Evolutionary conservation across 2,888 invertebrate species (phyloP).

Genomic region (Conops quadrifasciatus): DNA sequence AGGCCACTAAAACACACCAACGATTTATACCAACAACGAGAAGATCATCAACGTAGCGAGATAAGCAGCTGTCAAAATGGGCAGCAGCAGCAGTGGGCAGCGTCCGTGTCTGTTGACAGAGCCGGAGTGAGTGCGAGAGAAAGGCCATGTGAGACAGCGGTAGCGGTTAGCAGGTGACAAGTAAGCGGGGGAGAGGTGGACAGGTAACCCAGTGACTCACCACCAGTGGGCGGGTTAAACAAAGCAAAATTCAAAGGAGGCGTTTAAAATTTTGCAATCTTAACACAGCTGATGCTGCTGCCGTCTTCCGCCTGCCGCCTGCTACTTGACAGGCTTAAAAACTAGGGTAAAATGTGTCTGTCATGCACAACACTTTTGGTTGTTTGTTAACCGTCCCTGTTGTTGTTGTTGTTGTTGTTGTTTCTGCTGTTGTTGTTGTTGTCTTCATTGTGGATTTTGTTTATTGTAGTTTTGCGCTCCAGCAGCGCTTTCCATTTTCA

Average conservation of each 20-base stretch:
- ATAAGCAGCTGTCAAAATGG: not conserved
- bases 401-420: no score
- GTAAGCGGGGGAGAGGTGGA: not conserved
- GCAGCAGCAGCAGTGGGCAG: not conserved
- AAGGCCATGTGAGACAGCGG: not conserved
- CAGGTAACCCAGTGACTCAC: no score
- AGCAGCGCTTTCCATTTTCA: no score
- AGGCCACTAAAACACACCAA: no score
- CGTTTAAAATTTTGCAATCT: slow-evolving; percentile 13
- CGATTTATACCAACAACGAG: no score
- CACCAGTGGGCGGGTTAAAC: not conserved
- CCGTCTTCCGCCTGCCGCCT: not conserved
- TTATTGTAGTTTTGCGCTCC: no score
- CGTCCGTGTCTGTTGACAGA: not conserved
- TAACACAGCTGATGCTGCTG: slow-evolving; percentile 9
- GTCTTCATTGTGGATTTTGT: no score
- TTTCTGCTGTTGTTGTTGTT: no score
- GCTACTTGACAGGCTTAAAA: slow-evolving; percentile 11
- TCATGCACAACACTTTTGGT: not conserved
- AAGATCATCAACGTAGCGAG: not conserved
- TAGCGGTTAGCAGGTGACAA: not conserved
- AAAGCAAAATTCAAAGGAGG: not conserved
- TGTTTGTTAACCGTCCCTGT: not conserved
- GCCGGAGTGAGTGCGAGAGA: not conserved
- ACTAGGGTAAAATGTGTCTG: not conserved